These are phyloP conservation scores for Zoroaster sp. DNA, from an alignment of 53 echinoderm and acorn worm genomes.

Conservation along the genomic window DNA sequence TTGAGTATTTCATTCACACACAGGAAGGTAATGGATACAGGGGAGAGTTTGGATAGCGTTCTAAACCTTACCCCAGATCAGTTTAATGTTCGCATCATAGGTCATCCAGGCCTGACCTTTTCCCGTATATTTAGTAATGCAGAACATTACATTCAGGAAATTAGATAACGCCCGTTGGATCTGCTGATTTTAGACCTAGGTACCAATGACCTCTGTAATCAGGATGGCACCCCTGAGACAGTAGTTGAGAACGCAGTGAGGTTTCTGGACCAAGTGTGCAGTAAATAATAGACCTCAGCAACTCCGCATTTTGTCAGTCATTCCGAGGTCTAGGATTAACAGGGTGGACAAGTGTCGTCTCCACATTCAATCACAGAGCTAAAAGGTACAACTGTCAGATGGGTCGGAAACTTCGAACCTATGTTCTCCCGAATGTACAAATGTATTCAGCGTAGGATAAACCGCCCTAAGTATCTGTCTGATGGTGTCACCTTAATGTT, in stretches of 20 bases:
- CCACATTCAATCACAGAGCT: background rate
- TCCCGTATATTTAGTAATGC: background rate
- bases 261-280: too few species aligned
- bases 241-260: background rate
- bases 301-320: background rate
- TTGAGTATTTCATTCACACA: too few species aligned
- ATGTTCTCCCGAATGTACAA: background rate
- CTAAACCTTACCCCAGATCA: too few species aligned
- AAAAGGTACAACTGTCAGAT: background rate
- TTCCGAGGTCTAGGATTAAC: background rate
- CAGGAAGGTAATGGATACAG: too few species aligned
- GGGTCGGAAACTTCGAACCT: background rate
- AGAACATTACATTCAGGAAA: background rate
- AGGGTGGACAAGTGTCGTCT: background rate
- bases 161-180: too few species aligned
- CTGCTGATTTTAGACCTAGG: background rate
- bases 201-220: background rate
- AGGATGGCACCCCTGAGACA: background rate
- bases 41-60: background rate
- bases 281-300: background rate
- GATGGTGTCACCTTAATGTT: conserved; percentile 1
- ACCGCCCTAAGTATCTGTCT: background rate
- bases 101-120: conserved; percentile 1
- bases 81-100: background rate
- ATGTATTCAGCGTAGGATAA: background rate